Conservation (phyloP, 2,113 vertebrate species). For the Anoplopoma fimbria region DNA sequence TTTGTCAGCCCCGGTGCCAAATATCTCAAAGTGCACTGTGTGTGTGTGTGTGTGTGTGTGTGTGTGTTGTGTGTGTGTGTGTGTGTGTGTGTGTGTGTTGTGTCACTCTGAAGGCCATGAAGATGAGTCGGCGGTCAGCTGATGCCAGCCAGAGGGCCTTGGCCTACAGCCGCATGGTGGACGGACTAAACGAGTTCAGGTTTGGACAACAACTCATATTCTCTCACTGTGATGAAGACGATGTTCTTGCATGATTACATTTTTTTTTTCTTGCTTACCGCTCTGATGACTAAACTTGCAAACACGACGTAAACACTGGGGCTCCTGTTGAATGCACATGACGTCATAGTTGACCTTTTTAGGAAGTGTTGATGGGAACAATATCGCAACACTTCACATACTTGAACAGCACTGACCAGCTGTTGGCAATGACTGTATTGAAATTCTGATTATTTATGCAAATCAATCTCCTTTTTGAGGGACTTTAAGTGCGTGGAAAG, state of each 20-base stretch:
- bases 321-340: neutral
- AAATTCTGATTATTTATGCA: neutral
- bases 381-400: neutral
- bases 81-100: conserved; percentile 67
- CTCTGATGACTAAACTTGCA: neutral
- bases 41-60: no score
- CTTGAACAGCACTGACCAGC: no score
- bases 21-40: neutral
- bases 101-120: conserved; percentile 94
- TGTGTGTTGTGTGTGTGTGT: conserved; percentile 67
- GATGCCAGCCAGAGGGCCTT: conserved; percentile 94
- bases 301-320: no score
- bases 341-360: neutral
- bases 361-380: neutral
- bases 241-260: neutral
- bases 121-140: conserved; percentile 95
- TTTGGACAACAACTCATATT: conserved; percentile 79
- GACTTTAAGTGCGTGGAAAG: no score
- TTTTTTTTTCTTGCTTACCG: neutral
- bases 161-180: conserved; percentile 96
- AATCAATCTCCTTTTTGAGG: neutral
- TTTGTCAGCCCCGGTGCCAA: no score
- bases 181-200: conserved; percentile 99
- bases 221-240: neutral
- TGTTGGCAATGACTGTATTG: neutral